Conservation (phyloP, 1,140 invertebrate genomes). For the Myzus persicae region DNA sequence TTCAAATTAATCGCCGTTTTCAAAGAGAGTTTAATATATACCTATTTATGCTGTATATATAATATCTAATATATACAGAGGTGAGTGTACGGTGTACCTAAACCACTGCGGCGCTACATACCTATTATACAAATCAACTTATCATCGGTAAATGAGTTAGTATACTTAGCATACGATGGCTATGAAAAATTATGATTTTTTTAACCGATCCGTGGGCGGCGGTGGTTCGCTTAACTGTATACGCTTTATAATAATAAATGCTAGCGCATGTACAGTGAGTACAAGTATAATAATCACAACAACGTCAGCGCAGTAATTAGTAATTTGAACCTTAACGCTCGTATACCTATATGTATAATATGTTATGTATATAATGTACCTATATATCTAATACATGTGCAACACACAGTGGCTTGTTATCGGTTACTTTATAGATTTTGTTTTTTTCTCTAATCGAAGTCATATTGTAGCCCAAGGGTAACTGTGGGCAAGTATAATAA, state of each 20-base stretch:
- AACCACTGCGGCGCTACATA: no score
- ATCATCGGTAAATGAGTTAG: constrained; percentile 9
- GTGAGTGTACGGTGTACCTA: no score
- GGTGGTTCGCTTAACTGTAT: not conserved
- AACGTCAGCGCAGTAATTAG: constrained; percentile 33
- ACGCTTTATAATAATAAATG: not conserved
- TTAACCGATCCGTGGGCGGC: not conserved
- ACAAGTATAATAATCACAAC: constrained; percentile 28
- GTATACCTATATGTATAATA: not conserved
- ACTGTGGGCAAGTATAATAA: not conserved
- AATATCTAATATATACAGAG: no score
- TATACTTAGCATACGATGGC: not conserved
- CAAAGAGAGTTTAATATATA: no score
- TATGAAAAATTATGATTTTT: constrained; percentile 11
- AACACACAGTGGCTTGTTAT: constrained; percentile 13
- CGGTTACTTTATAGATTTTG: not conserved
- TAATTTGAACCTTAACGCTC: constrained; percentile 29
- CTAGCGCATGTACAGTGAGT: not conserved
- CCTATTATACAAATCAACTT: not conserved
- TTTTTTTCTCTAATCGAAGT: constrained; percentile 4
- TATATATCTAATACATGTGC: not conserved
- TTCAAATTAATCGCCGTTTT: no score
- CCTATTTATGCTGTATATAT: no score
- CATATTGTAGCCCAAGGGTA: not conserved
- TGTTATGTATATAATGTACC: not conserved